Evolutionary conservation across 2,113 vertebrate species (phyloP).

Genomic region (Otolemur garnettii): DNA sequence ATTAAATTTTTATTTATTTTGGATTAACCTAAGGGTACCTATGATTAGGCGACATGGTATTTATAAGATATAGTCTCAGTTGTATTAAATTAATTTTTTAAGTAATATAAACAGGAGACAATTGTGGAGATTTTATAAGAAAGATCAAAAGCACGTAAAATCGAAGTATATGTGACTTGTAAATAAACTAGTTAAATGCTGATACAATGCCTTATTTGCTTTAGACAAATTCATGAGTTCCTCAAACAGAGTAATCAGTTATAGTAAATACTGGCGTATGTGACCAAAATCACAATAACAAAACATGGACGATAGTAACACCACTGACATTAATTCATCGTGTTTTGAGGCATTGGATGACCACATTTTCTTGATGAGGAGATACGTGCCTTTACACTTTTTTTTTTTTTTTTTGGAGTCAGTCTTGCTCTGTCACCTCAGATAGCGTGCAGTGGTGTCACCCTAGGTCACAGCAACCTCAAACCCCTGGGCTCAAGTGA

Average conservation of each 20-base stretch:
- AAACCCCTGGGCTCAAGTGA: too few relatives aligned
- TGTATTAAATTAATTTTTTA: background rate
- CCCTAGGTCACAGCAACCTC: too few relatives aligned
- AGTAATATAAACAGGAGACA: background rate
- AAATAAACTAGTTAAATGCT: background rate
- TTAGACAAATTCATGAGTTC: constrained; percentile 34
- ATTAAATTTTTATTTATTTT: too few relatives aligned
- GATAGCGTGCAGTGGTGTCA: too few relatives aligned
- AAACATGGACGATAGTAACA: background rate
- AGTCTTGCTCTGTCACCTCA: too few relatives aligned
- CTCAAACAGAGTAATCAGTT: background rate
- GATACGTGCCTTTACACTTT: background rate
- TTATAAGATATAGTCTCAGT: too few relatives aligned
- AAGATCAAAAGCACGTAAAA: constrained; percentile 12
- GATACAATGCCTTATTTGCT: background rate
- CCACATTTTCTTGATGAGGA: background rate
- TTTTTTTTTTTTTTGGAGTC: background rate
- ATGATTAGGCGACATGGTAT: too few relatives aligned
- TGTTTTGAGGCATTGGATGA: constrained; percentile 2
- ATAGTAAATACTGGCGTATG: background rate
- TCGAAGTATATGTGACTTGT: background rate
- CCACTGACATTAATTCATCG: background rate
- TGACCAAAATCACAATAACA: background rate
- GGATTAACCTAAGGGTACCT: too few relatives aligned
- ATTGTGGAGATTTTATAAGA: background rate